Base-by-base conservation (phyloP, 2,113 vertebrate species). In the Oplegnathus fasciatus region DNA sequence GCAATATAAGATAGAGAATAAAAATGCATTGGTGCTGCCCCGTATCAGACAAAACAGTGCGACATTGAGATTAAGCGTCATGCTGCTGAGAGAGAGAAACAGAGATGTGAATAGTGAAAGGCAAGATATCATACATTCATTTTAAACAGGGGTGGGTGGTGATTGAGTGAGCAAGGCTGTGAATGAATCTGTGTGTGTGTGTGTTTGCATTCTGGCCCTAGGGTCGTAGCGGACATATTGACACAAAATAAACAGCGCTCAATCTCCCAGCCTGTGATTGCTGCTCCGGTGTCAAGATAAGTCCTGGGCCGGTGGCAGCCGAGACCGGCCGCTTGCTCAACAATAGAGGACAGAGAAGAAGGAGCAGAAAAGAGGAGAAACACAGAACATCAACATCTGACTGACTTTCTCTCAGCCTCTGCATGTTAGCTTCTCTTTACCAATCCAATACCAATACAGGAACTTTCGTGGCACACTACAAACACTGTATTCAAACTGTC, bases 261-360 rank as follows among this genome's bases (percentile, higher is more conserved):
- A 93, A 95, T 95, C 94, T 95, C 84, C 78, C 65, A 62, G 88
- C 68, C 91, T 91, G 86, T 93, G 90, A 93, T 92, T 94, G 93
- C 90, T 90, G 92, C 94, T 93, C 93, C 72, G 42, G 93, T 94
- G 93, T 95, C 93, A 93, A 95, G 94, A 95, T 95, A 95, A 94
- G 90, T 91, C 90, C 73, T 52, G 83, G 92, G 86, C 91, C 80
- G 46, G 87, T 86, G 91, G 94, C 92, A 87, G 91, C 85, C 34
- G 61, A 88, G 78, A 32, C 70, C 32, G 65, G 54, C 62, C 46
- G 34, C 70, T 79, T 9, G 28, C 66, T 73, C 26, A 24, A 89
- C 77, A 86, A 90, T 72, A 55, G 75, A 77, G 69, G 83, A 75
- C 28, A 15, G 62, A 81, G 28, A 14, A 58, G 57, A 42, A 76